phyloP scores from a whole-genome alignment of 2,888 invertebrate species.

The Platerodrilus igneus region DNA sequence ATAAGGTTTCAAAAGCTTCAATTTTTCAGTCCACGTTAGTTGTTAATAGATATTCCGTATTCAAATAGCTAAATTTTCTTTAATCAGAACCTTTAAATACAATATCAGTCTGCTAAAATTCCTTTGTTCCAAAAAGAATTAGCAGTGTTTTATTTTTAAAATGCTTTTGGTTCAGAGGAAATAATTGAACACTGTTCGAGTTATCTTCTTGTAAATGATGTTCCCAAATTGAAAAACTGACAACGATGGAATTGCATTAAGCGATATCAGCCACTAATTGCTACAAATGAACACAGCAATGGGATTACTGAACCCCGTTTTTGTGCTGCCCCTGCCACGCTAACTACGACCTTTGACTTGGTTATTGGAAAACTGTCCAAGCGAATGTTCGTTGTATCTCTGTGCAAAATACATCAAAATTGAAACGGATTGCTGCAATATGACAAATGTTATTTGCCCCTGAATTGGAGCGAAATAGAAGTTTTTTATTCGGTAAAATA shows the following conservation, averaged over 20 bases:
- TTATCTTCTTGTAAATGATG: no score
- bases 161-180: no score
- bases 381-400: conserved; percentile 9
- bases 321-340: conserved; percentile 20
- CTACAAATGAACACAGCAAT: conserved; percentile 45
- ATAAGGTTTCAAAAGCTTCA: no score
- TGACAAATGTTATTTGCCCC: conserved; percentile 40
- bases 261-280: conserved; percentile 44
- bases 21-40: no score
- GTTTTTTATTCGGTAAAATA: conserved; percentile 37
- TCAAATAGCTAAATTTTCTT: no score
- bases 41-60: no score
- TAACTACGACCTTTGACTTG: conserved; percentile 22
- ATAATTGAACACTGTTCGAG: no score
- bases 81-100: no score
- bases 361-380: conserved; percentile 18
- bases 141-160: no score
- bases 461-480: conserved; percentile 35
- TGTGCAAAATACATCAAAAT: conserved; percentile 12
- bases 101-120: no score
- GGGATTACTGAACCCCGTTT: conserved; percentile 39
- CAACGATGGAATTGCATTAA: conserved; percentile 39
- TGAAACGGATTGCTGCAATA: conserved; percentile 30
- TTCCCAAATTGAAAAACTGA: conserved; percentile 25
- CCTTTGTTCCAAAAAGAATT: no score